Conservation (phyloP, 2,113 vertebrate genomes). For the Catharus bicknelli region DNA sequence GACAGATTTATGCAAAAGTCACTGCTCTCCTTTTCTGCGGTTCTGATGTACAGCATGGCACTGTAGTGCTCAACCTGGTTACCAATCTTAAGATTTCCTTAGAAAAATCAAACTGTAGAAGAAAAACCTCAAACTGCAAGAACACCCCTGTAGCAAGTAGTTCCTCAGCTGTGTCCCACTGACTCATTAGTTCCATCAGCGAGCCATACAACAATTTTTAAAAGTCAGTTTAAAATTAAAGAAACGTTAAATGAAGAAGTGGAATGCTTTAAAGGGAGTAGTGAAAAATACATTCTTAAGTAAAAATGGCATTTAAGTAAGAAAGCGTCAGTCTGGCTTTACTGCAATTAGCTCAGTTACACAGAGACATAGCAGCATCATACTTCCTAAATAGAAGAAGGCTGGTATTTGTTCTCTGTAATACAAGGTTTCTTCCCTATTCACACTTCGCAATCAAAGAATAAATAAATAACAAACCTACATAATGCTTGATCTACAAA, state of each 20-base stretch:
- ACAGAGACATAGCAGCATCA: neutral
- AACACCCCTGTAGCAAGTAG: neutral
- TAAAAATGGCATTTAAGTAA: neutral
- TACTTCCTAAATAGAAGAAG: neutral
- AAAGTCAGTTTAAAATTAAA: neutral
- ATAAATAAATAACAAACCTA: conserved; percentile 4
- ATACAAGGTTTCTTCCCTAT: neutral
- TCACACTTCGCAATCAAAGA: conserved; percentile 13
- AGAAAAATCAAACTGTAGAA: neutral
- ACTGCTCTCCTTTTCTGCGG: neutral
- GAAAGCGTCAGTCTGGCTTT: neutral
- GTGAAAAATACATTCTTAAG: neutral
- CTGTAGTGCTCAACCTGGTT: neutral
- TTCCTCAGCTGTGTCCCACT: neutral
- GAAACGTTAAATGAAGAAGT: neutral
- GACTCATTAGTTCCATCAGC: neutral
- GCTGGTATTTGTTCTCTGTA: conserved; percentile 1
- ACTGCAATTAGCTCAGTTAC: neutral
- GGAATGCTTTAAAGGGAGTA: neutral
- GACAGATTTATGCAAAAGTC: neutral
- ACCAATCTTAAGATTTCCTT: neutral
- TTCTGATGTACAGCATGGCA: neutral
- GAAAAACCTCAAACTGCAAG: neutral
- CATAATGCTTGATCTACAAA: neutral
- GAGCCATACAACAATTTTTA: neutral